These are phyloP conservation scores for Periophthalmodon schlosseri DNA, from an alignment of 2,113 vertebrate species.

Conservation along the genomic window DNA sequence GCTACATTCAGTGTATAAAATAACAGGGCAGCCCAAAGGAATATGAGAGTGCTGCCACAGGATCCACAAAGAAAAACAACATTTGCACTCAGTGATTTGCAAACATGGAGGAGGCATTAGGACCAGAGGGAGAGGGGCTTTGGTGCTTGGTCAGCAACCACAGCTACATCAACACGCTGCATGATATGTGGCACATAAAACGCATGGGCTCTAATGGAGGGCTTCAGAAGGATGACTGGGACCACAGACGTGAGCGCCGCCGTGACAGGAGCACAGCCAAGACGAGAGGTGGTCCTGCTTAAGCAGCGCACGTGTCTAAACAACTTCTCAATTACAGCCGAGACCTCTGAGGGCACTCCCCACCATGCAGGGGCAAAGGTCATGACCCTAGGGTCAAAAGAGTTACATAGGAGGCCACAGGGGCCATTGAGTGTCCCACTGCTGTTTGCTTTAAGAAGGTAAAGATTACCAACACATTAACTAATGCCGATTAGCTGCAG, in stretches of 20 bases:
- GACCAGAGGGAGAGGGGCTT: constrained; percentile 7
- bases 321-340: constrained; percentile 86
- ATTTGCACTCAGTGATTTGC: constrained; percentile 43
- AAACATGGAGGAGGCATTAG: constrained; percentile 40
- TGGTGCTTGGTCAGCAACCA: constrained; percentile 53
- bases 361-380: constrained; percentile 87
- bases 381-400: constrained; percentile 86
- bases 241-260: constrained; percentile 23
- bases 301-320: constrained; percentile 86
- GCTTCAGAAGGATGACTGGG: constrained; percentile 28
- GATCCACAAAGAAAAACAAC: constrained; percentile 48
- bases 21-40: constrained; percentile 22
- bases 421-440: constrained; percentile 78
- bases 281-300: constrained; percentile 64
- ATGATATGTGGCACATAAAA: constrained; percentile 30
- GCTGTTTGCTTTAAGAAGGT: constrained; percentile 93
- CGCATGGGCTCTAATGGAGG: constrained; percentile 27
- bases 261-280: constrained; percentile 36
- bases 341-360: constrained; percentile 87
- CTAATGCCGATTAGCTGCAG: constrained; percentile 88
- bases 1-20: constrained; percentile 9
- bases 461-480: constrained; percentile 93
- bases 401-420: constrained; percentile 84
- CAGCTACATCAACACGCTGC: constrained; percentile 31
- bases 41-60: constrained; percentile 27